These are phyloP conservation scores for Idaea biselata DNA, from an alignment of 2,888 invertebrate species.

Conservation along the genomic window DNA sequence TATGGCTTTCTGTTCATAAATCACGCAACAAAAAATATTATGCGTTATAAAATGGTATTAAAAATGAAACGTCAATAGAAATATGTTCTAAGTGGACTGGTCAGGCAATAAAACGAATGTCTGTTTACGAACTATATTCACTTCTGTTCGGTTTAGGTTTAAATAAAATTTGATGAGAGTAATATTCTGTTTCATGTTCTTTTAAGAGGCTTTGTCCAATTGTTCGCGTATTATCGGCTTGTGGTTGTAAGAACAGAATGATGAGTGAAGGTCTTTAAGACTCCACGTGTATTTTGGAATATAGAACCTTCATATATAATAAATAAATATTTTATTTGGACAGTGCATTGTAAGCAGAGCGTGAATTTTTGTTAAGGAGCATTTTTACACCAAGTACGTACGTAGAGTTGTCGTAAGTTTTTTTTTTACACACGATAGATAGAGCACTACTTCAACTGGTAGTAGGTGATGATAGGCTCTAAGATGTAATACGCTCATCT, in stretches of 20 bases:
- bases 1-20: conserved; percentile 26
- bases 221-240: not conserved
- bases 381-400: too few species aligned
- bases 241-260: not conserved
- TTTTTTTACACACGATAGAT: too few species aligned
- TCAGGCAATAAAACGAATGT: conserved; percentile 7
- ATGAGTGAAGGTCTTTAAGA: conserved; percentile 16
- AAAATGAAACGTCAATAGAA: conserved; percentile 15
- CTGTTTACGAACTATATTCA: conserved; percentile 2
- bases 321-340: too few species aligned
- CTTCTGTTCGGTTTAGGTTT: not conserved
- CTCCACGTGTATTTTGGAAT: not conserved
- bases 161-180: conserved; percentile 3
- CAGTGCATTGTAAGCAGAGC: too few species aligned
- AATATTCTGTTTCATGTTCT: conserved; percentile 5
- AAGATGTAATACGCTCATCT: too few species aligned
- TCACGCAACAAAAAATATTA: conserved; percentile 19
- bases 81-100: conserved; percentile 6
- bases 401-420: too few species aligned
- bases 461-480: too few species aligned
- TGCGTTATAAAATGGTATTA: conserved; percentile 20
- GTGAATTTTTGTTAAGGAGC: too few species aligned
- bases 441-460: too few species aligned
- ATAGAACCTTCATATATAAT: too few species aligned
- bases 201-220: conserved; percentile 28